A percentile compares a stretch with the other conserved stretches of the same genome.
These are phyloP conservation scores for Pristionchus pacificus DNA, from an alignment of 1,140 invertebrate genomes.

Conservation along the genomic window DNA sequence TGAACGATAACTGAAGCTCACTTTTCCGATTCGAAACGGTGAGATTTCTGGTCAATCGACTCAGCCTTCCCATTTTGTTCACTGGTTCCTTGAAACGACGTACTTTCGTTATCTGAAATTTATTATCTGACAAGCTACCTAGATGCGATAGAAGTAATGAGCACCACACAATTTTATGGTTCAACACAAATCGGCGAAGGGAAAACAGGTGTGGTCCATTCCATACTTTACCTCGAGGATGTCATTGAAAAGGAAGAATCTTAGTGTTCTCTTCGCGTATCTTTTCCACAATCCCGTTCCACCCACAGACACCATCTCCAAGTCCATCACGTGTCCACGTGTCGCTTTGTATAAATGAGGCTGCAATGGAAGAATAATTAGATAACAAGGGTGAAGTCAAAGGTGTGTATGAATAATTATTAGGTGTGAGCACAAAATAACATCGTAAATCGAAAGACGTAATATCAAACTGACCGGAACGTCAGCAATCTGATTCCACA, in stretches of 20 bases:
- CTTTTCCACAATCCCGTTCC: constrained; percentile 13
- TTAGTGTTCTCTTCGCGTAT: constrained; percentile 13
- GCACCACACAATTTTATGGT: neutral
- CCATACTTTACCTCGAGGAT: constrained; percentile 24
- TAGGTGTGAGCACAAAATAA: neutral
- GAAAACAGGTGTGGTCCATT: no score
- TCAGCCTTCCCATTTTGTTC: neutral
- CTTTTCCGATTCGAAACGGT: no score
- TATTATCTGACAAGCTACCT: constrained; percentile 2
- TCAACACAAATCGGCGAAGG: no score
- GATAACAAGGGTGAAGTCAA: no score
- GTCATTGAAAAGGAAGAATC: constrained; percentile 30
- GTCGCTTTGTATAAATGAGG: constrained; percentile 21
- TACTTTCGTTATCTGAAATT: constrained; percentile 12
- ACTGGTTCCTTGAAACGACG: constrained; percentile 2
- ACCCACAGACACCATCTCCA: constrained; percentile 20
- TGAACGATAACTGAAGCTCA: no score
- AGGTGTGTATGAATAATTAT: neutral
- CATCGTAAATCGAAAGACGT: neutral
- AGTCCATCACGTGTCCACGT: constrained; percentile 21
- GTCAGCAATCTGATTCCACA: constrained; percentile 33
- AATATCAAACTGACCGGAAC: constrained; percentile 25
- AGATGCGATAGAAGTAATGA: constrained; percentile 5
- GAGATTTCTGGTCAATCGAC: constrained; percentile 1
- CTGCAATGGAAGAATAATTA: constrained; percentile 4